Percentiles rank a stretch among this genome's conserved stretches.
Evolutionary conservation across 23 tunicate species (phyloP).

Genomic region (Clavelina lepadiformis): DNA sequence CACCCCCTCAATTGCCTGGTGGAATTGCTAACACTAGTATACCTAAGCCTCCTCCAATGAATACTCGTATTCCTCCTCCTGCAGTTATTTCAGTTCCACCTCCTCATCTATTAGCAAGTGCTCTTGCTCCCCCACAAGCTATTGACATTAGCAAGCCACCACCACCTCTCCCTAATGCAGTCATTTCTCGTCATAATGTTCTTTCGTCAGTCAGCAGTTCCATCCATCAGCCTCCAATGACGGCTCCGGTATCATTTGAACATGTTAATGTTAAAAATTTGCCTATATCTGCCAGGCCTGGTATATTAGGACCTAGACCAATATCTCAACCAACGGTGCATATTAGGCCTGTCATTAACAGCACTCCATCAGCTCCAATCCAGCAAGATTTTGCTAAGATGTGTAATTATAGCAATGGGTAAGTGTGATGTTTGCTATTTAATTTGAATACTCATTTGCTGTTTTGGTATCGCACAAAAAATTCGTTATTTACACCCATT

Average conservation of each 20-base stretch:
- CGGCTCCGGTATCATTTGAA: too few relatives aligned
- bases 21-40: neutral
- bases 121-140: neutral
- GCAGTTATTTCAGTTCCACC: neutral
- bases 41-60: slow-evolving; percentile 1
- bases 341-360: slow-evolving; percentile 1
- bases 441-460: too few relatives aligned
- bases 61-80: neutral
- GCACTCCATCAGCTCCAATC: neutral
- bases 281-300: neutral
- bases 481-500: too few relatives aligned
- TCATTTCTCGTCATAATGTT: neutral
- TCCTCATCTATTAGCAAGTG: neutral
- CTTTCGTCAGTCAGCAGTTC: neutral
- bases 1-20: slow-evolving; percentile 9
- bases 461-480: too few relatives aligned
- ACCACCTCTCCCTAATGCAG: slow-evolving; percentile 6
- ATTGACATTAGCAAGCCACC: neutral
- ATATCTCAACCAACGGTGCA: slow-evolving; percentile 1
- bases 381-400: too few relatives aligned
- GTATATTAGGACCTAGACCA: too few relatives aligned
- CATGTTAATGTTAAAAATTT: slow-evolving; percentile 2
- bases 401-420: too few relatives aligned
- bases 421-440: too few relatives aligned
- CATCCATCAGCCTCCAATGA: slow-evolving; percentile 7